Percentiles rank a stretch among this genome's conserved stretches.
Evolutionary conservation across 92 coral and sea anemone genomes (phyloP).

Genomic region (Zoanthus sociatus): DNA sequence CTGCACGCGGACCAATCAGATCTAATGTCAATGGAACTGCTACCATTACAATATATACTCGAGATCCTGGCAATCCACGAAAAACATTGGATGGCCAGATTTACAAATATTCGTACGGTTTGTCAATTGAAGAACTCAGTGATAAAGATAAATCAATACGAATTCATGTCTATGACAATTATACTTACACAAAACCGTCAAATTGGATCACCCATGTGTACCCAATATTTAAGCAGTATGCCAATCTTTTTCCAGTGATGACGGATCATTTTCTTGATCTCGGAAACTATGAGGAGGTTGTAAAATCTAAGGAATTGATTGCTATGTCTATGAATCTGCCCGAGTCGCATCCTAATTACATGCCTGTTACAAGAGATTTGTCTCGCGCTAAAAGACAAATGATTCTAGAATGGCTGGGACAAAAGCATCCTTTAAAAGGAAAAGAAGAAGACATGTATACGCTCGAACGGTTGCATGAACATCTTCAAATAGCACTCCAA

Average conservation of each 20-base stretch:
- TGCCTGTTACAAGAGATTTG: slow-evolving; percentile 85
- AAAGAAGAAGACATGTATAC: slow-evolving; percentile 46
- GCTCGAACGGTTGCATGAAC: slow-evolving; percentile 51
- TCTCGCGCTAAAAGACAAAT: slow-evolving; percentile 65
- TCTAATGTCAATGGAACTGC: slow-evolving; percentile 66
- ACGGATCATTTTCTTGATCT: slow-evolving; percentile 71
- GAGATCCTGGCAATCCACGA: slow-evolving; percentile 74
- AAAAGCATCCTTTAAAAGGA: slow-evolving; percentile 58
- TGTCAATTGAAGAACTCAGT: slow-evolving; percentile 31
- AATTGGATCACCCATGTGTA: slow-evolving; percentile 76
- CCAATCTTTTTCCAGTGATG: slow-evolving; percentile 86
- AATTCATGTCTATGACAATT: slow-evolving; percentile 56
- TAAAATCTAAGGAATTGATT: slow-evolving; percentile 41
- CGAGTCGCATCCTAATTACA: slow-evolving; percentile 72
- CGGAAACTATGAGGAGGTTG: slow-evolving; percentile 80
- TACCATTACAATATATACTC: slow-evolving; percentile 38
- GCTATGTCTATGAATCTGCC: slow-evolving; percentile 62
- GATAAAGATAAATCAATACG: slow-evolving; percentile 49
- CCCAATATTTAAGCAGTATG: slow-evolving; percentile 85
- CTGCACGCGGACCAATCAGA: not conserved
- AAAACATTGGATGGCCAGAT: slow-evolving; percentile 78
- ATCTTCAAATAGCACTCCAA: slow-evolving; percentile 75
- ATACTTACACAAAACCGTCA: slow-evolving; percentile 28
- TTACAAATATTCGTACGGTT: slow-evolving; percentile 54
- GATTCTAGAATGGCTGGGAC: slow-evolving; percentile 71